phyloP scores from a whole-genome alignment of 1,140 invertebrate genomes.

The Heliconius hewitsoni region DNA sequence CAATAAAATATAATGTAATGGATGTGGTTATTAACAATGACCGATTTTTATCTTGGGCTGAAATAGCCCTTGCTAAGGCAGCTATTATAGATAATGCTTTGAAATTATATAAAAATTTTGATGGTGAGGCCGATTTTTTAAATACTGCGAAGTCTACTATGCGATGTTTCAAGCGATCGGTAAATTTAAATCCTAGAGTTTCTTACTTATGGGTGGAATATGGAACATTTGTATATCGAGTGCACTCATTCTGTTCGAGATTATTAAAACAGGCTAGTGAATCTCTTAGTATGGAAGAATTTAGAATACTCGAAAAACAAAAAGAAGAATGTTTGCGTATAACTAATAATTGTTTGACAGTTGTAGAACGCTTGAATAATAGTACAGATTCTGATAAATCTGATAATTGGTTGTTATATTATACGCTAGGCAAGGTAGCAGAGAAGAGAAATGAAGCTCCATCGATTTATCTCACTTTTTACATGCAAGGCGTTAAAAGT shows the following conservation, averaged over 20 bases:
- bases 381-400: conserved; percentile 80
- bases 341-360: conserved; percentile 89
- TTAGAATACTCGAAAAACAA: conserved; percentile 88
- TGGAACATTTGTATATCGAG: conserved; percentile 92
- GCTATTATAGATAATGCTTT: conserved; percentile 91
- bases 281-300: conserved; percentile 88
- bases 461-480: conserved; percentile 89
- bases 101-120: conserved; percentile 86
- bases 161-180: conserved; percentile 89
- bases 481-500: conserved; percentile 87
- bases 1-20: conserved; percentile 90
- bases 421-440: conserved; percentile 95
- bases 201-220: conserved; percentile 93
- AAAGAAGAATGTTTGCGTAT: conserved; percentile 90
- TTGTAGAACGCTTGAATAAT: conserved; percentile 83
- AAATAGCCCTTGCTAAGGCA: conserved; percentile 90
- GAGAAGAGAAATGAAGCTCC: conserved; percentile 90
- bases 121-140: conserved; percentile 87
- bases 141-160: conserved; percentile 87
- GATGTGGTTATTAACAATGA: conserved; percentile 91
- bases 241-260: conserved; percentile 93
- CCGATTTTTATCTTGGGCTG: conserved; percentile 95
- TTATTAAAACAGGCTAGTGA: conserved; percentile 90
- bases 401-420: conserved; percentile 94
- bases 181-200: conserved; percentile 87